Conservation (phyloP, 1,140 invertebrate genomes). For the Physella acuta region DNA sequence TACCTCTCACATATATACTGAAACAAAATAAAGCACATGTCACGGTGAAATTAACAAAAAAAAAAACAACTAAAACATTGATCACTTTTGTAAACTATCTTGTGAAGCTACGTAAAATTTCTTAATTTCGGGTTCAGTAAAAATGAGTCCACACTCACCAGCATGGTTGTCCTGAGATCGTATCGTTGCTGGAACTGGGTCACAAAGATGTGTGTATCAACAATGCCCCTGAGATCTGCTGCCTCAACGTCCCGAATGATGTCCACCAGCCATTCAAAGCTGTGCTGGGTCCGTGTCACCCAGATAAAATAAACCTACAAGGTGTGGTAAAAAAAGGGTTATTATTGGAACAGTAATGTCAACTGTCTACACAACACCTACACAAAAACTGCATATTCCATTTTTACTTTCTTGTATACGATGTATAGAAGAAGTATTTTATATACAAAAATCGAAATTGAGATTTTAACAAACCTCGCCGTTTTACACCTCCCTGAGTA, state of each 20-base stretch:
- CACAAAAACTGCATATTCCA: neutral
- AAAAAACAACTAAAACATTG: neutral
- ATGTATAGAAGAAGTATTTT: too few relatives aligned
- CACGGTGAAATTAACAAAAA: slow-evolving; percentile 1
- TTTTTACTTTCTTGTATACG: too few relatives aligned
- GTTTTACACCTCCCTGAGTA: too few relatives aligned
- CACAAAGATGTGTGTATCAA: slow-evolving; percentile 98
- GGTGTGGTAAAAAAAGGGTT: neutral
- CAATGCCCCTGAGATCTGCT: slow-evolving; percentile 92
- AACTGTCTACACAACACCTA: slow-evolving; percentile 84
- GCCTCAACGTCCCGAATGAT: slow-evolving; percentile 86
- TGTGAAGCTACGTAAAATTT: neutral
- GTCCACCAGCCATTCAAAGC: slow-evolving; percentile 99
- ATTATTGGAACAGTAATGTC: neutral
- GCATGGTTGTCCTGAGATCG: slow-evolving; percentile 96
- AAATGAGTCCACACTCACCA: slow-evolving; percentile 72
- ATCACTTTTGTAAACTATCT: neutral
- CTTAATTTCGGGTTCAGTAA: neutral
- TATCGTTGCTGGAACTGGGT: slow-evolving; percentile 99
- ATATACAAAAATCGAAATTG: too few relatives aligned
- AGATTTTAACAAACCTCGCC: too few relatives aligned
- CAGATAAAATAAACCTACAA: slow-evolving; percentile 94
- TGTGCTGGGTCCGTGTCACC: slow-evolving; percentile 98
- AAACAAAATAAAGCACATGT: slow-evolving; percentile 62
- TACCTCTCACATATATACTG: slow-evolving; percentile 99